Evolutionary conservation across 1,140 invertebrate species (phyloP).

Genomic region (Penaeus indicus): DNA sequence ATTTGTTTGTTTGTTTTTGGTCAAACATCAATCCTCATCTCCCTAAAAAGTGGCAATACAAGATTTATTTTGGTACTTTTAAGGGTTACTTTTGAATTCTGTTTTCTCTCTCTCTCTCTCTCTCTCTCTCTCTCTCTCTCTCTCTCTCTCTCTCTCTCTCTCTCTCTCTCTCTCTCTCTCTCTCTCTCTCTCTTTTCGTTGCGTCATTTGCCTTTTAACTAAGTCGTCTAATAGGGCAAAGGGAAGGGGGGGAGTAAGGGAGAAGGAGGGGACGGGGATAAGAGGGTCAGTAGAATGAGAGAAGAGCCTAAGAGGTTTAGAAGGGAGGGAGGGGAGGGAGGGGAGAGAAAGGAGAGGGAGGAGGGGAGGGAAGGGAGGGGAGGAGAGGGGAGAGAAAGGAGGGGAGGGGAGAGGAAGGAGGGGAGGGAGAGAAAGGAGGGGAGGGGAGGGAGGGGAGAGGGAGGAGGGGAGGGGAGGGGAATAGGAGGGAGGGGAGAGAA

Average conservation of each 20-base stretch:
- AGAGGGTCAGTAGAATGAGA: not conserved
- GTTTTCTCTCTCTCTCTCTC: conserved; percentile 17
- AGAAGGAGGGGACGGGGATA: not conserved
- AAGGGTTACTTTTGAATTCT: no score
- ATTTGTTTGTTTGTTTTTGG: no score
- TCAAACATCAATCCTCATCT: no score
- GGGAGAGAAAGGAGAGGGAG: not conserved
- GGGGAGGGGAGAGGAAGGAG: not conserved
- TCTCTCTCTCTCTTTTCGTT: not conserved
- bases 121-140: conserved; percentile 3
- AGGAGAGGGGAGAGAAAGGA: conserved; percentile 8
- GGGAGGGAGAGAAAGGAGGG: not conserved
- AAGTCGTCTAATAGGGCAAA: not conserved
- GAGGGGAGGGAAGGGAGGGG: not conserved
- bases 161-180: conserved; percentile 12
- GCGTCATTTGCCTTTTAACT: not conserved
- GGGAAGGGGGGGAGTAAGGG: not conserved
- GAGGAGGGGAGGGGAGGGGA: not conserved
- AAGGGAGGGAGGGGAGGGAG: not conserved
- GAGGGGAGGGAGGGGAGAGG: not conserved
- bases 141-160: conserved; percentile 7
- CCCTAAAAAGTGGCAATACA: no score
- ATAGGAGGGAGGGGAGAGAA: not conserved
- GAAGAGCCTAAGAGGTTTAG: not conserved
- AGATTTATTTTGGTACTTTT: no score